Evolutionary conservation across 2,888 invertebrate species (phyloP).

Genomic region (Bedellia somnulentella): DNA sequence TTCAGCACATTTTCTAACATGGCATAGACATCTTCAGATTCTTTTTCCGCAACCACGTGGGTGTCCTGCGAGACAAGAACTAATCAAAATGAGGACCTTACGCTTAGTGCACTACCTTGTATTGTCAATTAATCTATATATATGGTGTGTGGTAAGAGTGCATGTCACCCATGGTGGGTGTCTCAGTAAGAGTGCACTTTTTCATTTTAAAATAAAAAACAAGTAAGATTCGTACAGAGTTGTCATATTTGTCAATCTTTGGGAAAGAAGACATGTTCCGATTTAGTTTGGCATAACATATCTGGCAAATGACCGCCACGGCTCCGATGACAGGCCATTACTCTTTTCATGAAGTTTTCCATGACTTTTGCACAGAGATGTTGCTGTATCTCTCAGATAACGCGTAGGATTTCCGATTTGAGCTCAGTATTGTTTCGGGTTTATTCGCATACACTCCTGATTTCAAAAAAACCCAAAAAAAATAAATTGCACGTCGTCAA

Average conservation of each 20-base stretch:
- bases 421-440: too few relatives aligned
- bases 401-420: too few relatives aligned
- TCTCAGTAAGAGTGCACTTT: too few relatives aligned
- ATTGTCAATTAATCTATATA: not conserved
- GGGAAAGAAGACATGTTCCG: not conserved
- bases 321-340: too few relatives aligned
- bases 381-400: too few relatives aligned
- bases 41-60: slow-evolving; percentile 17
- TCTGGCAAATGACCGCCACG: too few relatives aligned
- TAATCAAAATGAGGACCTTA: not conserved
- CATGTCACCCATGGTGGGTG: not conserved
- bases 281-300: not conserved
- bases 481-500: too few relatives aligned
- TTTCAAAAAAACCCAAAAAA: too few relatives aligned
- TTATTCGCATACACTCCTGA: too few relatives aligned
- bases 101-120: not conserved
- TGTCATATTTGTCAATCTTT: not conserved
- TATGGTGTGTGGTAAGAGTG: not conserved
- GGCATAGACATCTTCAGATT: slow-evolving; percentile 35
- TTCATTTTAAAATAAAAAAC: too few relatives aligned
- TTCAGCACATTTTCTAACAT: slow-evolving; percentile 47
- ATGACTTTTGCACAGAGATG: too few relatives aligned
- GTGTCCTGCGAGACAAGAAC: slow-evolving; percentile 16
- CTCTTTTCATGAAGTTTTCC: too few relatives aligned
- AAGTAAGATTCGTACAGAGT: not conserved